Conservation (phyloP, 2,113 vertebrate genomes). For the Phodopus roborovskii region DNA sequence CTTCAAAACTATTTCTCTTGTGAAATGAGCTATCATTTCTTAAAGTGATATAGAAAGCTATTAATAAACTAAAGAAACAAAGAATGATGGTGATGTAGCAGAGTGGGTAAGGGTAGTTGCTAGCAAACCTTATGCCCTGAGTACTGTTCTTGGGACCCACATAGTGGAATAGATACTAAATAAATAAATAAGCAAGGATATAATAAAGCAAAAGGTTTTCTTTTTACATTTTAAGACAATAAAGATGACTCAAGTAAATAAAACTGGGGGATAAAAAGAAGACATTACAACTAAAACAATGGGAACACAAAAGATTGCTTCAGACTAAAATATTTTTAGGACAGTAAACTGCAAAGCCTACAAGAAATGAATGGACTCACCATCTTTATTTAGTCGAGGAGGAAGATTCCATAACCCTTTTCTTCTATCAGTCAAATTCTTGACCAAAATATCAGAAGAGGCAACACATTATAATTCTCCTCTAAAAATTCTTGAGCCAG, state of each 20-base stretch:
- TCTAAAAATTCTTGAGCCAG: too few relatives aligned
- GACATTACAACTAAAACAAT: background rate
- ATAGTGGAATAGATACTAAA: background rate
- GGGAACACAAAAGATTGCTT: background rate
- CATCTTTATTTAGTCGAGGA: too few relatives aligned
- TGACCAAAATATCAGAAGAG: too few relatives aligned
- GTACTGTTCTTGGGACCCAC: fast-evolving
- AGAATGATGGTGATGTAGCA: too few relatives aligned
- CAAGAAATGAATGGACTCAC: background rate
- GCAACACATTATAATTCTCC: too few relatives aligned
- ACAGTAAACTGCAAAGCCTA: background rate
- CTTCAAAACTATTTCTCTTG: slow-evolving; percentile 7
- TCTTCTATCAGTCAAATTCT: too few relatives aligned
- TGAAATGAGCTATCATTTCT: background rate
- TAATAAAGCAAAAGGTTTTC: background rate
- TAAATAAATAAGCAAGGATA: background rate
- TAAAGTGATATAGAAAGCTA: background rate
- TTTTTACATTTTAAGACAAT: background rate
- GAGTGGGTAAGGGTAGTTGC: background rate
- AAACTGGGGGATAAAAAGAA: background rate
- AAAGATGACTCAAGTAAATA: background rate
- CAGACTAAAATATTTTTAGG: background rate
- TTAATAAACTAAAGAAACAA: background rate
- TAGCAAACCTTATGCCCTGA: background rate
- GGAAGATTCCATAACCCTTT: too few relatives aligned